These are phyloP conservation scores for Himalopsyche anomala DNA, from an alignment of 2,888 invertebrate genomes.

Conservation along the genomic window DNA sequence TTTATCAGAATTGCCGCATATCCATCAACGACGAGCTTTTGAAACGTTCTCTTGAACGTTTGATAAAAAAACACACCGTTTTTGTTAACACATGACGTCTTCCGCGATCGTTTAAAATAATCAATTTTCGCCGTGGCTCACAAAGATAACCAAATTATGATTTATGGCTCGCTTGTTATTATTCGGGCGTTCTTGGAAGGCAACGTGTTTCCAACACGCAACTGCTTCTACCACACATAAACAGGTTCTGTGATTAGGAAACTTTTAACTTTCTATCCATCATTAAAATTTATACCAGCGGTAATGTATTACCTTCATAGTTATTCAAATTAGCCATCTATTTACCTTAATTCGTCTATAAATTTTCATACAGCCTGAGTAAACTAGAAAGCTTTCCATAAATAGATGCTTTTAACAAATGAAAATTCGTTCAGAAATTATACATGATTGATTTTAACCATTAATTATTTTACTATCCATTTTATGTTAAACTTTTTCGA, in stretches of 20 bases:
- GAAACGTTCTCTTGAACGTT: conserved; percentile 2
- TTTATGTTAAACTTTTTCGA: too few species aligned
- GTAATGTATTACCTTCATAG: conserved; percentile 30
- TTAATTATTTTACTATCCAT: too few species aligned
- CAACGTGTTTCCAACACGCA: conserved; percentile 45
- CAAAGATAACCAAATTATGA: conserved; percentile 64
- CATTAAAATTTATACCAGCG: conserved; percentile 15
- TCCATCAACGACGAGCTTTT: conserved; percentile 19
- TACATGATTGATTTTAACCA: too few species aligned
- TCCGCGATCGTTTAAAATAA: conserved; percentile 61
- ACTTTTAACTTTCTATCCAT: conserved; percentile 34
- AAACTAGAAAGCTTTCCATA: background rate
- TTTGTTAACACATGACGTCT: conserved; percentile 45
- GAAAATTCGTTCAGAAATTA: background rate
- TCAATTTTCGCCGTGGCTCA: conserved; percentile 61
- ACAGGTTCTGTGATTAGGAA: conserved; percentile 22
- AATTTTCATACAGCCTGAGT: background rate
- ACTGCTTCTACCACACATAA: conserved; percentile 3
- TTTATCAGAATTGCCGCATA: conserved; percentile 24
- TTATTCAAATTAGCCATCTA: conserved; percentile 30
- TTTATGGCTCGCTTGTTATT: conserved; percentile 57
- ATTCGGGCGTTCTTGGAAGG: conserved; percentile 46
- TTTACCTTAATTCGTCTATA: conserved; percentile 23
- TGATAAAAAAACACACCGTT: conserved; percentile 22
- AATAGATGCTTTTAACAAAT: conserved; percentile 7